These are phyloP conservation scores for Drosophila nannoptera DNA, from an alignment of 1,140 invertebrate genomes.

Conservation along the genomic window DNA sequence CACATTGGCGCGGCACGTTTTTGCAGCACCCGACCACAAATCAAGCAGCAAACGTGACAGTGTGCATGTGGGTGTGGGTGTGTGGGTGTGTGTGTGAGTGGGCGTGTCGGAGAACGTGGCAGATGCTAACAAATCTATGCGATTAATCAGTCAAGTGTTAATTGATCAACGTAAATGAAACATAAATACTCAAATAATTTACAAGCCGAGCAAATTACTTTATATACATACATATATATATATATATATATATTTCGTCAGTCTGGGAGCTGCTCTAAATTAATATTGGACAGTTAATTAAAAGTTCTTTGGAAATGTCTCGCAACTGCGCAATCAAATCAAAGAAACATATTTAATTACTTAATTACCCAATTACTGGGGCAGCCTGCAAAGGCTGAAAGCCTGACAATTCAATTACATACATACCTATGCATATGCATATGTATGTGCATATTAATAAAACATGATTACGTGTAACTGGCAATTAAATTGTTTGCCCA, in stretches of 20 bases:
- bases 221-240: neutral
- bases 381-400: neutral
- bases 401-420: neutral
- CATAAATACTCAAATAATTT: slow-evolving; percentile 20
- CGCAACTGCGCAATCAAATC: neutral
- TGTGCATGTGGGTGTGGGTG: neutral
- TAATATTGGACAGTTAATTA: neutral
- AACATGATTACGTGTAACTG: neutral
- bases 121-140: slow-evolving; percentile 18
- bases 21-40: slow-evolving; percentile 42
- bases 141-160: slow-evolving; percentile 41
- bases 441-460: neutral
- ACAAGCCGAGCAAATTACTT: neutral
- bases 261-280: slow-evolving; percentile 1
- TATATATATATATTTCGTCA: too few relatives aligned
- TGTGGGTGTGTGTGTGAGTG: neutral
- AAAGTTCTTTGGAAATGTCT: neutral
- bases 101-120: neutral
- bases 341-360: neutral
- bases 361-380: neutral
- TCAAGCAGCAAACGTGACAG: slow-evolving; percentile 22
- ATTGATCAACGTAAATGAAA: slow-evolving; percentile 32
- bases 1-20: slow-evolving; percentile 36
- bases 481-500: slow-evolving; percentile 21
- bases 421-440: neutral